A percentile compares a stretch with the other conserved stretches of the same genome.
phyloP scores from a whole-genome alignment of 2,888 invertebrate species.

The Pyrrhia umbra region DNA sequence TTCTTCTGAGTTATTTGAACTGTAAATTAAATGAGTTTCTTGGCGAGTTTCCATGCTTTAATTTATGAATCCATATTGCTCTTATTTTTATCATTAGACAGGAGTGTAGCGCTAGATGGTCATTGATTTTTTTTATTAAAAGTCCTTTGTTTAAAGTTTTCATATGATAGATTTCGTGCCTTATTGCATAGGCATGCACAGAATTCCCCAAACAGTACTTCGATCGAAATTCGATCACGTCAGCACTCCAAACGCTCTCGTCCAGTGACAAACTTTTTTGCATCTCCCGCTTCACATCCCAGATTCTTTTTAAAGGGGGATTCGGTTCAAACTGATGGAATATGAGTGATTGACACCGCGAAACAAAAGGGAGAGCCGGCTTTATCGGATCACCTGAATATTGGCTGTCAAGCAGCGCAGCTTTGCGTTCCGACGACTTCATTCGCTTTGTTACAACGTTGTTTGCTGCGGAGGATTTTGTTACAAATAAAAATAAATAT shows the following conservation, averaged over 20 bases:
- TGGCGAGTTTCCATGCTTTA: no score
- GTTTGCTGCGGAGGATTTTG: not conserved
- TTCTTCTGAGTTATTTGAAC: conserved; percentile 8
- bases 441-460: conserved; percentile 18
- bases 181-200: not conserved
- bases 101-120: no score
- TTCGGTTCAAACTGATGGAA: conserved; percentile 40
- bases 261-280: conserved; percentile 35
- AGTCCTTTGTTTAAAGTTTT: not conserved
- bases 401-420: conserved; percentile 33
- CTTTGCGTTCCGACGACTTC: conserved; percentile 9
- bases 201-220: conserved; percentile 1
- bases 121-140: no score
- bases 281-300: conserved; percentile 1
- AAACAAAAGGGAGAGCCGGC: conserved; percentile 44
- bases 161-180: not conserved
- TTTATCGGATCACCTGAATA: conserved; percentile 45
- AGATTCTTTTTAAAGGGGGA: conserved; percentile 27
- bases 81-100: no score
- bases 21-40: conserved; percentile 1
- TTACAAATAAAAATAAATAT: not conserved
- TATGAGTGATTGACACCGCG: conserved; percentile 53
- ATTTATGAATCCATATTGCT: no score
- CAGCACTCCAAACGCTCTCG: conserved; percentile 2
- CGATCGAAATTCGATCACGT: conserved; percentile 33